Evolutionary conservation across 2,888 invertebrate species (phyloP), one percentile per base, ranked within the genome.

Genomic region (Neoascia interrupta): DNA sequence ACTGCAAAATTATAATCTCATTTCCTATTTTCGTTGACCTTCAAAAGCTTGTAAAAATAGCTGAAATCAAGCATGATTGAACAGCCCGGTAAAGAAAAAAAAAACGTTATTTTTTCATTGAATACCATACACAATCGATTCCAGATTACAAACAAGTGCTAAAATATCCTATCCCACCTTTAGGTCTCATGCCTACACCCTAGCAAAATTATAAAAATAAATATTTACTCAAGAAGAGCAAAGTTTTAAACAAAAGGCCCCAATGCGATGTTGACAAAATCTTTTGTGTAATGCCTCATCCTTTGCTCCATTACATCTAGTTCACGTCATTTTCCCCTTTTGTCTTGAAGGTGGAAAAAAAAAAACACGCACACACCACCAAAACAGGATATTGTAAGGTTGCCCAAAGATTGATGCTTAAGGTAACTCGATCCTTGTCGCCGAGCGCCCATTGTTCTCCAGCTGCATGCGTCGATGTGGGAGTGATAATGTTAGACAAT

Each of bases 341-440:
- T 79, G 66, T 79, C 58, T 64, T 8, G 53, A 36, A 23, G 31
- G 34, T 8, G 21, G 19, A 21, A 31, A 39, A 61, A 60, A 49
- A 41, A 15, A 15, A 37, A 63, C 43, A 34, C 16, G 45, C 31
- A 21, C 18, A 53, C 10, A 21, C 5, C 13, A 61, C 8, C 54
- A 15, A 39, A 54, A 72, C 72, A 79, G 54, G 73, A 79, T 75
- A 21, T 73, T 61, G 37, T 73, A 79, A 54, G 79, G 79, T 15
- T 79, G 68, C 79, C 23, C 73, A 51, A 45, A 47, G 51, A 53
- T 61, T 73, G 72, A 72, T 73, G 54, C 28, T 41, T 34, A 83
- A 84, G 85, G 85, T 85, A 85, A 85, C 82, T 82, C 64, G 85
- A 85, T 84, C 73, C 64, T 37, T 51, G 64, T 61, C 39, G 39